Evolutionary conservation across 1,140 invertebrate species (phyloP).

Genomic region (Armadillidium nasatum): DNA sequence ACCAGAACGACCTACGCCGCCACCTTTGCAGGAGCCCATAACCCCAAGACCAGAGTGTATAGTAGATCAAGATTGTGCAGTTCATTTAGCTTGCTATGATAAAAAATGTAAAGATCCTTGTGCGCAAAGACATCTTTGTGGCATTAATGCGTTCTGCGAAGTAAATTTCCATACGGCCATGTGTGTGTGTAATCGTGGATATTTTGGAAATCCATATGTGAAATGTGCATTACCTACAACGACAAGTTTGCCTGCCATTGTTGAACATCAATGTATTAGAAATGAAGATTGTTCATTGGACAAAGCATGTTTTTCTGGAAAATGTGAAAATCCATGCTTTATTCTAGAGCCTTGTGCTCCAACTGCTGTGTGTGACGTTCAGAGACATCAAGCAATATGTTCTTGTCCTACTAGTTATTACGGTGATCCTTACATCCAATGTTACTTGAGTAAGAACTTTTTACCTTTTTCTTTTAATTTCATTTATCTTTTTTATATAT

Average conservation of each 20-base stretch:
- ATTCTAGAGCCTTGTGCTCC: conserved; percentile 39
- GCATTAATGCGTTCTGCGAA: conserved; percentile 68
- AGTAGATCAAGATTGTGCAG: conserved; percentile 48
- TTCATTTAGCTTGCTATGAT: conserved; percentile 50
- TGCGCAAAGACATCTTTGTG: conserved; percentile 57
- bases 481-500: too few species aligned
- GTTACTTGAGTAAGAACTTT: conserved; percentile 41
- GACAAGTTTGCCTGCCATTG: conserved; percentile 67
- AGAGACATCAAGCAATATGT: conserved; percentile 38
- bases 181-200: conserved; percentile 77
- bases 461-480: conserved; percentile 27
- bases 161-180: conserved; percentile 72
- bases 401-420: conserved; percentile 38
- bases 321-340: conserved; percentile 46
- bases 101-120: conserved; percentile 60
- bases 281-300: conserved; percentile 47
- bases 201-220: conserved; percentile 78
- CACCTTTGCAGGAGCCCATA: conserved; percentile 54
- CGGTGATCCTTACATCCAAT: conserved; percentile 43
- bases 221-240: conserved; percentile 59
- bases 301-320: conserved; percentile 46
- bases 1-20: conserved; percentile 61
- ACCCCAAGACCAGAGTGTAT: conserved; percentile 63
- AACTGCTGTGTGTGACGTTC: conserved; percentile 40
- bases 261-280: conserved; percentile 45